Base-by-base conservation (phyloP, 2,888 invertebrate species). In the Sarcophaga carnaria region DNA sequence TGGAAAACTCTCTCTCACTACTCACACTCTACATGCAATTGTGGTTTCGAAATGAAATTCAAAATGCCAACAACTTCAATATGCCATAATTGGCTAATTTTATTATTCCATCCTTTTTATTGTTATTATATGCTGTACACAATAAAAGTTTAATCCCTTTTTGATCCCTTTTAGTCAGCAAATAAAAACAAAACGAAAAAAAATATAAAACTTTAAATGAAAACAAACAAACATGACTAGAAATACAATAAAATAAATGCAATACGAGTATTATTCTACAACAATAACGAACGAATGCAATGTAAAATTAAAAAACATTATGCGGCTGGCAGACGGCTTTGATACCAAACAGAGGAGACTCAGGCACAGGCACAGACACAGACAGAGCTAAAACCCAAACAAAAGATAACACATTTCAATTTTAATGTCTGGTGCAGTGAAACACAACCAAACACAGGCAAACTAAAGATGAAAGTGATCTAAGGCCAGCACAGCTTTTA, bases 251-350 rank as follows among this genome's bases (percentile, higher is more conserved):
- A 78, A 60, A 60, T 69, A 79, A 37, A 64, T 25, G 3, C 25
- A 80, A 74, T 70, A 70, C 78, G 67, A 70, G 81, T 78, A 66
- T 64, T 17, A 81, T 79, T 37, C 37, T 10, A 37, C 37, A 37
- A 37, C 37, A 37, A 37, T 37, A 37, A 37, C 8, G 83, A 83
- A 86, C 74, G 81, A 83, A 87, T 84, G 83, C 83, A 87, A 81
- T 78, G 78, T 79, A 78, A 87, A 81, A 87, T 87, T 87, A 82
- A 87, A 87, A 84, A 82, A 72, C 81, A 87, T 87, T 84, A 87
- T 87, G 84, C 81, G 76, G 81, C 54, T 54, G 54, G 54, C 87
- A 84, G 81, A 87, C 76, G 72, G 62, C 27, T 78, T 75, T 72
- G 17, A 81, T 77, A 75, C 37, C 59, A 79, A 37, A 37, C 8